phyloP scores from a whole-genome alignment of 37 sponge, comb jelly and placozoan genomes.

The Agelas oroides region DNA sequence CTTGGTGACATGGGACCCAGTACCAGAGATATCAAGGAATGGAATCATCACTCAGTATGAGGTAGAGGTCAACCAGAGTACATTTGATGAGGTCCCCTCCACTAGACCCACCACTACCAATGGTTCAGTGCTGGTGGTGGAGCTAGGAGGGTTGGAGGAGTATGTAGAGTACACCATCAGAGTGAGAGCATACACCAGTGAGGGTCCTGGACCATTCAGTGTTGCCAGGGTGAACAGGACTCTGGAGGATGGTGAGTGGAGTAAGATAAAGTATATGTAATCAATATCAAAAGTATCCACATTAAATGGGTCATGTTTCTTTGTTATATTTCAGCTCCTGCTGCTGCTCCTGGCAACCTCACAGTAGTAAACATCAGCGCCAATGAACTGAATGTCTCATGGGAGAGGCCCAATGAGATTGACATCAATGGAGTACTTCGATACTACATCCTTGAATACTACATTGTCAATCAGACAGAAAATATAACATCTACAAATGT shows the following conservation, averaged over 20 bases:
- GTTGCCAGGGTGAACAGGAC: no score
- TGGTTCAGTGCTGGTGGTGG: not conserved
- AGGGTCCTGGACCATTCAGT: no score
- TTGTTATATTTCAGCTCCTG: not conserved
- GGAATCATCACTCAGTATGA: slow-evolving; percentile 21
- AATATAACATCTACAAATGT: not conserved
- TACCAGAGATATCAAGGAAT: slow-evolving; percentile 15
- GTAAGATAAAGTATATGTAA: no score
- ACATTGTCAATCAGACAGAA: not conserved
- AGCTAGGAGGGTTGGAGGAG: slow-evolving; percentile 5
- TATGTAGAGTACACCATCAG: no score
- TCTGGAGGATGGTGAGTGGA: slow-evolving; percentile 23
- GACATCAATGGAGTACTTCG: slow-evolving; percentile 44
- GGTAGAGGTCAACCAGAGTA: not conserved
- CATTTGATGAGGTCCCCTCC: not conserved
- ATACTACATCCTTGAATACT: slow-evolving; percentile 9
- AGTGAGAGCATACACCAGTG: no score
- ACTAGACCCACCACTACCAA: not conserved
- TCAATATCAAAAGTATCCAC: no score
- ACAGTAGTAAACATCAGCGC: slow-evolving; percentile 1
- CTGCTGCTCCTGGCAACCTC: slow-evolving; percentile 21
- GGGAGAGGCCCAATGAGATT: slow-evolving; percentile 21
- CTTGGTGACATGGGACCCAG: slow-evolving; percentile 3
- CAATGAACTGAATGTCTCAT: slow-evolving; percentile 19
- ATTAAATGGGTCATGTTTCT: no score